These are phyloP conservation scores for Zaprionus africanus DNA, from an alignment of 1,140 invertebrate genomes.

Conservation along the genomic window DNA sequence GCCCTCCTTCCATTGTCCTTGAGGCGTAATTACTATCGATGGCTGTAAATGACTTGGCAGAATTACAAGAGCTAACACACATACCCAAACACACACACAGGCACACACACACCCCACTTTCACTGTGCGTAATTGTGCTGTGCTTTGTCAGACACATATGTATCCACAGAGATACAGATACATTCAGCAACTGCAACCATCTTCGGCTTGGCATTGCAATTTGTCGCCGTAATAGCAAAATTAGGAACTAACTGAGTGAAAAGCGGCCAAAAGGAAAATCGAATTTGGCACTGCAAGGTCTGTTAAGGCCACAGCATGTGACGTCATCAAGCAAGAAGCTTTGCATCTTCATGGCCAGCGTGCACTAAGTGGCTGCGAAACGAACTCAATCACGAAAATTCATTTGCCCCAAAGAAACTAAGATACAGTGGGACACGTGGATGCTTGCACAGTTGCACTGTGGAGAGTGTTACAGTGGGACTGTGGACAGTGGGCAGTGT, in stretches of 20 bases:
- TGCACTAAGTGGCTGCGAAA: constrained; percentile 59
- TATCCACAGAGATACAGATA: constrained; percentile 14
- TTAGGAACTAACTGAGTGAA: constrained; percentile 44
- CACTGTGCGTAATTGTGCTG: constrained; percentile 35
- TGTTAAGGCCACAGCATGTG: constrained; percentile 16
- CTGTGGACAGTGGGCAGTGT: background rate
- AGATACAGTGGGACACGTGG: constrained; percentile 15
- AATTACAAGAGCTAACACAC: constrained; percentile 36
- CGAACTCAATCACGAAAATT: constrained; percentile 65
- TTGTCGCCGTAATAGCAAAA: constrained; percentile 45
- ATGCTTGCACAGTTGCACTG: background rate
- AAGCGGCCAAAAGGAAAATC: constrained; percentile 38
- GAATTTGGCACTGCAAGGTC: constrained; percentile 32
- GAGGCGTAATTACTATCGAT: constrained; percentile 53
- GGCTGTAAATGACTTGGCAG: constrained; percentile 49
- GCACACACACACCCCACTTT: too few relatives aligned
- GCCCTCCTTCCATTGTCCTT: constrained; percentile 25
- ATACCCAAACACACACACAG: background rate
- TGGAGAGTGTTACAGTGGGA: background rate
- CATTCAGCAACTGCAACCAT: background rate
- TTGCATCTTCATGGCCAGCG: constrained; percentile 39
- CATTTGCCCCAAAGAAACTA: constrained; percentile 51
- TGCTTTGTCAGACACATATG: constrained; percentile 12
- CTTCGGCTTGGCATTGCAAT: constrained; percentile 19
- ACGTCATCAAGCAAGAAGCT: constrained; percentile 38